These are phyloP conservation scores for Yponomeuta evonymella DNA, from an alignment of 2,888 invertebrate genomes.

Conservation along the genomic window DNA sequence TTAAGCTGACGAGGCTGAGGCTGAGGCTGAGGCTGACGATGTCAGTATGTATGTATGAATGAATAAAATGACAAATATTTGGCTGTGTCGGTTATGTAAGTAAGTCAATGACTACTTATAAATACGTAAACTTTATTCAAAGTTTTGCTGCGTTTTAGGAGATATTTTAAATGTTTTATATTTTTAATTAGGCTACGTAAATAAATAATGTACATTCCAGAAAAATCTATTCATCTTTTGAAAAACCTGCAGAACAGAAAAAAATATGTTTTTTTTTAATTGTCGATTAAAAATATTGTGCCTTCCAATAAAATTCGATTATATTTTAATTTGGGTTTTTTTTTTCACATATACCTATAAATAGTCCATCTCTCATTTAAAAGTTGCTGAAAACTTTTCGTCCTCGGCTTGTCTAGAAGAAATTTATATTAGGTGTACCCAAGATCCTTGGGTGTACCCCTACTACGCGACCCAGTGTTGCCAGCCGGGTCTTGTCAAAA, in stretches of 20 bases:
- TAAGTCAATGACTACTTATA: background rate
- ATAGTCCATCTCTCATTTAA: no score
- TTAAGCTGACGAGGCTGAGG: no score
- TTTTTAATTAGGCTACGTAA: background rate
- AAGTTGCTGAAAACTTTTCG: no score
- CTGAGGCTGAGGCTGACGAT: background rate
- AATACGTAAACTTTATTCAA: background rate
- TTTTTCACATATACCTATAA: no score
- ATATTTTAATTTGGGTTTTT: no score
- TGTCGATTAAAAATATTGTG: background rate
- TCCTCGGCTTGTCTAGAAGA: no score
- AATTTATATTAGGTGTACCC: no score
- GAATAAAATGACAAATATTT: background rate
- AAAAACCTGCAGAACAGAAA: background rate
- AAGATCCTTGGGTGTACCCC: no score
- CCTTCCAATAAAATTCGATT: no score
- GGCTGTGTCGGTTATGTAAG: background rate
- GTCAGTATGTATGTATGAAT: background rate
- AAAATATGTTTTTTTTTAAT: background rate
- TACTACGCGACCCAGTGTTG: background rate
- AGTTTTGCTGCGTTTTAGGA: background rate
- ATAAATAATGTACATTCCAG: background rate
- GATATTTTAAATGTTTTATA: background rate
- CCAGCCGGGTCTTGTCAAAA: background rate
- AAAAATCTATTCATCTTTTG: background rate